Evolutionary conservation across 2,888 invertebrate species (phyloP).

Genomic region (Cephus sareptanus): DNA sequence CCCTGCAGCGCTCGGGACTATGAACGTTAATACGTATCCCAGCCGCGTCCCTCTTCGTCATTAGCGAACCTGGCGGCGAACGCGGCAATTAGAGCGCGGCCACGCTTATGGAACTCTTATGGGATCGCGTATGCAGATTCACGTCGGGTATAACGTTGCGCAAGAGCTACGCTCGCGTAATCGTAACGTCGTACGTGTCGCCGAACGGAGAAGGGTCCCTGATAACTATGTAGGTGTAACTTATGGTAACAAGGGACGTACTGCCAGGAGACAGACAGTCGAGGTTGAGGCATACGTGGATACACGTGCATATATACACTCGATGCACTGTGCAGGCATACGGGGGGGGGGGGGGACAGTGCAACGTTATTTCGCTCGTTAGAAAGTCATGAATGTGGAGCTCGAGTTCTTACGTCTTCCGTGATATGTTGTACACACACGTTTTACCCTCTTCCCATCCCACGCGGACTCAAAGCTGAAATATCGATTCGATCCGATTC

Average conservation of each 20-base stretch:
- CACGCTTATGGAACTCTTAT: background rate
- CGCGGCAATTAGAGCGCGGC: background rate
- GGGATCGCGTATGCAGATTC: background rate
- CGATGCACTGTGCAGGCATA: background rate
- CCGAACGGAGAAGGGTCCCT: slow-evolving; percentile 28
- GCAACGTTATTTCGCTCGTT: slow-evolving; percentile 39
- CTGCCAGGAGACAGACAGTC: slow-evolving; percentile 14
- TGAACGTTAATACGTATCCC: background rate
- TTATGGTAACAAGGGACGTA: slow-evolving; percentile 41
- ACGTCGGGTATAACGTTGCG: slow-evolving; percentile 14
- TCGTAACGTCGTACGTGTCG: slow-evolving; percentile 25
- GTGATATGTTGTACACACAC: slow-evolving; percentile 37
- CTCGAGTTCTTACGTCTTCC: slow-evolving; percentile 46
- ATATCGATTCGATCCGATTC: background rate
- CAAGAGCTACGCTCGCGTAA: slow-evolving; percentile 31
- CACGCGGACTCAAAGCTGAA: slow-evolving; percentile 16
- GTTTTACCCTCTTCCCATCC: slow-evolving; percentile 47
- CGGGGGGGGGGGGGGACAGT: slow-evolving; percentile 8
- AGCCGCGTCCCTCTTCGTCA: background rate
- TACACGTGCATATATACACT: background rate
- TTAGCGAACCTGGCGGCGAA: background rate
- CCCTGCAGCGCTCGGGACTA: background rate
- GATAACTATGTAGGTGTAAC: slow-evolving; percentile 46
- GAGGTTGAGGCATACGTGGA: background rate
- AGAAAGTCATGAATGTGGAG: slow-evolving; percentile 56